Base-by-base conservation (phyloP, 2,888 invertebrate genomes). In the Antitype chi region DNA sequence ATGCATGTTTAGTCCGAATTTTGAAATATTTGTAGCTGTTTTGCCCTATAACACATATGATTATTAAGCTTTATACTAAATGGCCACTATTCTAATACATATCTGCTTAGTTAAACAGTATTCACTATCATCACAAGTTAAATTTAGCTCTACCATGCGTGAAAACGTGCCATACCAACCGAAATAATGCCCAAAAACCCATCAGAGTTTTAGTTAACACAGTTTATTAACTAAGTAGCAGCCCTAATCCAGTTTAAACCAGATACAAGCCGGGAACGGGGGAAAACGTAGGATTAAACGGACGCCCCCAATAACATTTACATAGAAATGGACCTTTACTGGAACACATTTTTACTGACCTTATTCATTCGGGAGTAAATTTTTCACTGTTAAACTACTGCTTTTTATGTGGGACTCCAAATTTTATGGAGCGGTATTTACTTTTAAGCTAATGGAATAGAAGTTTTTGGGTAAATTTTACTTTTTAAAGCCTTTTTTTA, bases 221-320 rank as follows among this genome's bases (percentile, higher is more conserved):
- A 86, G 82, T 88, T 86, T 88, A 90, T 90, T 87, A 92, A 89
- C 85, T 85, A 80, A 85, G 92, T 87, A 91, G 87, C 94, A 94
- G 73, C 95, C 96, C 95, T 96, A 94, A 95, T 94, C 95, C 92
- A 82, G 93, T 93, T 93, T 91, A 93, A 94, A 93, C 92, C 93
- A 93, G 94, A 94, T 90, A 91, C 95, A 95, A 89, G 94, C 92
- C 92, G 95, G 91, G 89, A 91, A 92, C 92, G 83, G 81, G 92
- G 93, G 90, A 92, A 93, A 93, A 93, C 93, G 91, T 86, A 84
- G 95, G 96, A 95, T 96, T 95, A 96, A 95, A 93, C 93, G 93
- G 92, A 95, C 92, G 93, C 92, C 91, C 87, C 90, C 94, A 93
- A 95, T 96, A 95, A 95, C 94, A 96, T 96, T 96, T 92, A 94